These are phyloP conservation scores for Meteorus sp. DNA, from an alignment of 1,140 invertebrate genomes.

Conservation along the genomic window DNA sequence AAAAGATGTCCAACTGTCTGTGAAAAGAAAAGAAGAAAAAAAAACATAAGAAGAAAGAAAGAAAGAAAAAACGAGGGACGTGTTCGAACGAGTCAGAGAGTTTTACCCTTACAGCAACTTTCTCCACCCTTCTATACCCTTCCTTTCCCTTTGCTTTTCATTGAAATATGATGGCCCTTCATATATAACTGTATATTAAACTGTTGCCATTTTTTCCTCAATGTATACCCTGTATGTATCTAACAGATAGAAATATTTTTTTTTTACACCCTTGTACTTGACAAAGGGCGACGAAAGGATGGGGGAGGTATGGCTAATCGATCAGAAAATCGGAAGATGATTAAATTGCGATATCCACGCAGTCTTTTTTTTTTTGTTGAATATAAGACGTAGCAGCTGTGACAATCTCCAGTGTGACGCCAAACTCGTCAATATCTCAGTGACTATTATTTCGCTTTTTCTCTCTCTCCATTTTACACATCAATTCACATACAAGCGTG, in stretches of 20 bases:
- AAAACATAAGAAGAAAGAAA: constrained; percentile 7
- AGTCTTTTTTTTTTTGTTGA: constrained; percentile 1
- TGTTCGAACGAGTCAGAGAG: constrained; percentile 23
- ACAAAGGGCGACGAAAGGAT: constrained; percentile 19
- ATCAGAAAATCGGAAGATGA: constrained; percentile 38
- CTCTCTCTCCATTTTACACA: background rate
- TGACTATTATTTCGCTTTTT: background rate
- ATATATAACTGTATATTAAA: constrained; percentile 41
- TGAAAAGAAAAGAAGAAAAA: too few species aligned
- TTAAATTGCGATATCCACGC: constrained; percentile 33
- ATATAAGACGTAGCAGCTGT: background rate
- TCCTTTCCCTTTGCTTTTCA: constrained; percentile 15
- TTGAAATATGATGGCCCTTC: constrained; percentile 33
- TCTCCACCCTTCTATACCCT: background rate
- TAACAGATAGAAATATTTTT: background rate
- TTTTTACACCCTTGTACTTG: constrained; percentile 29
- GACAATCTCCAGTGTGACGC: too few species aligned
- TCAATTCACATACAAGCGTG: too few species aligned
- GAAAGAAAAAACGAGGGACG: background rate
- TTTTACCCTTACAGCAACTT: constrained; percentile 11
- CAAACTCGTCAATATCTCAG: background rate
- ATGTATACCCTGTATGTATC: constrained; percentile 8
- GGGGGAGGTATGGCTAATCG: constrained; percentile 32
- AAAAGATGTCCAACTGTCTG: constrained; percentile 19
- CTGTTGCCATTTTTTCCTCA: constrained; percentile 26